Evolutionary conservation across 2,797 vertebrate species (phyloP).

Genomic region (Syncerus caffer): DNA sequence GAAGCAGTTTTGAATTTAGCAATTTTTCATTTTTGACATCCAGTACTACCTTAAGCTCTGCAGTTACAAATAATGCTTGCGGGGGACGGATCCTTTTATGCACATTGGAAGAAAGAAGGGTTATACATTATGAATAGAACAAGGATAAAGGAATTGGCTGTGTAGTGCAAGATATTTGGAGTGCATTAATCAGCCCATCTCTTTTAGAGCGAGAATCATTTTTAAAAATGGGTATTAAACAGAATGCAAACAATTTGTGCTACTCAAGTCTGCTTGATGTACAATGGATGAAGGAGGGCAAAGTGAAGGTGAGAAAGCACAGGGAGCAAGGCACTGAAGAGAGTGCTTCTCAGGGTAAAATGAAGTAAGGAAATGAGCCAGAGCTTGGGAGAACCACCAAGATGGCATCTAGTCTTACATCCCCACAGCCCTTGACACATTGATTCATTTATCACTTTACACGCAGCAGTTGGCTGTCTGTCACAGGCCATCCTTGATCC

Average conservation of each 20-base stretch:
- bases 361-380: not conserved
- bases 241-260: conserved; percentile 68
- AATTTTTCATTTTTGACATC: conserved; percentile 75
- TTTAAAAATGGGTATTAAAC: conserved; percentile 62
- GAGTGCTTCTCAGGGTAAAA: not conserved
- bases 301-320: not conserved
- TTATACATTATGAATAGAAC: conserved; percentile 68
- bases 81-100: conserved; percentile 29
- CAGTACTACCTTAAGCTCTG: conserved; percentile 54
- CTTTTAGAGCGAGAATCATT: conserved; percentile 62
- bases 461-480: not conserved
- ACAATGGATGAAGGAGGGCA: not conserved
- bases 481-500: not conserved
- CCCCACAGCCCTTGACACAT: not conserved
- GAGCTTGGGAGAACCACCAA: not conserved
- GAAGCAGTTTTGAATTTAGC: conserved; percentile 70
- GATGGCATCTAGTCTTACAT: not conserved
- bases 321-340: not conserved
- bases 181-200: conserved; percentile 71
- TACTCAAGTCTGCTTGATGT: conserved; percentile 4
- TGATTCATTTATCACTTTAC: not conserved
- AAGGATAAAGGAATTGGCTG: conserved; percentile 50
- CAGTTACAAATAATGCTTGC: conserved; percentile 66
- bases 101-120: conserved; percentile 60
- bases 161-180: conserved; percentile 47